Evolutionary conservation across 2,113 vertebrate genomes (phyloP).

Genomic region (Eupsittula cactorum): DNA sequence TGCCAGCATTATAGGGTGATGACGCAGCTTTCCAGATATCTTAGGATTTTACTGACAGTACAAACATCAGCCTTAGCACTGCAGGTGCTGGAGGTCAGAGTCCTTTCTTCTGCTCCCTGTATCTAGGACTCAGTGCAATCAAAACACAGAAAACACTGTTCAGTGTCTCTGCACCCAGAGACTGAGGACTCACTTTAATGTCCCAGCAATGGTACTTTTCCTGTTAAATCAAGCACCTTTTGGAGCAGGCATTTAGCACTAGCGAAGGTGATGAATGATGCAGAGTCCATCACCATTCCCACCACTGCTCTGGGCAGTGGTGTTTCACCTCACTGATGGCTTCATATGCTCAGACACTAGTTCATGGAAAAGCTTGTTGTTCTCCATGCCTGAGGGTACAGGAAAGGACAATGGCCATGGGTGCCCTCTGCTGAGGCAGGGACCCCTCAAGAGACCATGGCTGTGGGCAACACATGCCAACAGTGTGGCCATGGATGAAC

Average conservation of each 20-base stretch:
- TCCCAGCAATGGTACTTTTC: not conserved
- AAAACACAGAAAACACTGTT: not conserved
- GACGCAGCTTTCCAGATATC: not conserved
- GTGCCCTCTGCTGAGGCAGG: not conserved
- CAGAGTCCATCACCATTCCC: not conserved
- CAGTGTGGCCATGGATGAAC: not conserved
- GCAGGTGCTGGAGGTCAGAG: not conserved
- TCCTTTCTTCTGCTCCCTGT: not conserved
- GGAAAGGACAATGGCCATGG: not conserved
- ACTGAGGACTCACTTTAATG: not conserved
- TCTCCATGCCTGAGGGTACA: fast-evolving
- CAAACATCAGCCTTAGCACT: not conserved
- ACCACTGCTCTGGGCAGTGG: not conserved
- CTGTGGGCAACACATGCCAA: not conserved
- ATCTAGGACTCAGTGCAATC: not conserved
- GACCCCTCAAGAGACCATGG: not conserved
- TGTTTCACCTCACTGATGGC: not conserved
- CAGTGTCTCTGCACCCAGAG: not conserved
- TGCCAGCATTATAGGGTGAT: not conserved
- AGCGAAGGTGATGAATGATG: fast-evolving
- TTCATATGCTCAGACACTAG: not conserved
- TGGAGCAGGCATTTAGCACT: not conserved
- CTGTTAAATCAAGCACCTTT: not conserved
- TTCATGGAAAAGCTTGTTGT: not conserved
- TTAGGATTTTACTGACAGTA: not conserved